Base-by-base conservation (phyloP, 92 coral and sea anemone species). In the Porites lobata region DNA sequence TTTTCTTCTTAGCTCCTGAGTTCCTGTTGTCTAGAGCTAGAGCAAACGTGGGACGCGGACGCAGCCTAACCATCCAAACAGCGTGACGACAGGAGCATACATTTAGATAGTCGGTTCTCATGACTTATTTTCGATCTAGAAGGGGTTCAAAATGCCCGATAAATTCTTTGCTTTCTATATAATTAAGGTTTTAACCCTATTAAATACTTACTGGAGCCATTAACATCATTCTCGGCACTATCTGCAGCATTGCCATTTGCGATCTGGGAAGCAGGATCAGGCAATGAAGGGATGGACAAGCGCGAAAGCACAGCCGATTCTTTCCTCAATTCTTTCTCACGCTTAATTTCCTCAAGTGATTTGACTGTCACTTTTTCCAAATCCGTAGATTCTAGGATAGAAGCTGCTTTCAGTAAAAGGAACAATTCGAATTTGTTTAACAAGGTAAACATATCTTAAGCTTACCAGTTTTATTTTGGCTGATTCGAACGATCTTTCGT, bases 271-370 rank as follows among this genome's bases (percentile, higher is more conserved):
- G 75, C 50, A 50, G 84, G 1, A 8, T 57, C 68, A 1, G 43
- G 22, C 9, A 5, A 12, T 8, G 86, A 54, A 7, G 38, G 13
- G 14, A 18, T 2, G 54, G 64, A 10, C 3, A 62, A 8, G 12
- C 47, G 47, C 47, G 47, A 38, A 38, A 38, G 47, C 47, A 18
- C 78, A 21, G 78, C 14, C 5, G 63, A 24, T 14, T 62, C 64
- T 70, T 84, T 88, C 72, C 21, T 78, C 85, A 82, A 80, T 72
- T 93, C 96, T 63, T 91, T 91, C 47, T 93, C 98, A 15, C 89
- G 84, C 69, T 61, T 93, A 11, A 95, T 93, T 80, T 95, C 96
- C n/a, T 93, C 96, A 56, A 95, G 50, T 11, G 96, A 86, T 79
- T 95, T 95, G 12, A 95, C 92, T 52, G 94, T 95, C 2, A 95